Base-by-base conservation (phyloP, 2,888 invertebrate genomes). In the Nemotelus nigrinus region DNA sequence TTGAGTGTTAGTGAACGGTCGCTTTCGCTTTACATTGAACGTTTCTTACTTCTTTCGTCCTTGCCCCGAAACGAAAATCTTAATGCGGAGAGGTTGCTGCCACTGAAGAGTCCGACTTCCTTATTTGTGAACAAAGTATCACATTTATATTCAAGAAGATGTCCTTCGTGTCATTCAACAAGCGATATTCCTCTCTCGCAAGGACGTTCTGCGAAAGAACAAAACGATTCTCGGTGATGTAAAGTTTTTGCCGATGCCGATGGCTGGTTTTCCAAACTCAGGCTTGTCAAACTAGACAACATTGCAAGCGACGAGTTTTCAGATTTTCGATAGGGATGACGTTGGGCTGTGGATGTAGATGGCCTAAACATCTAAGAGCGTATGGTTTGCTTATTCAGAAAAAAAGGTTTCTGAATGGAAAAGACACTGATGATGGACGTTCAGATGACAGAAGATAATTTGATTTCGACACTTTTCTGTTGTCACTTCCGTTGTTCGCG, bases 141-240 rank as follows among this genome's bases (percentile, higher is more conserved):
- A 78, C 79, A 79, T 79, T 79, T 79, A 79, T 79, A 79, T 78
- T 79, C 79, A 79, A 79, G 79, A 72, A 79, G 79, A 76, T 79
- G 77, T 77, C 77, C 77, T 79, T 71, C 76, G 72, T 71, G 60
- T 78, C 78, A 79, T 79, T 79, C 79, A 79, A 79, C 79, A 79
- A 79, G 79, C 77, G 79, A 77, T 79, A 77, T 77, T 78, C 78
- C 77, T 76, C 78, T 72, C 72, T 78, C 58, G 50, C 41, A 68
- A 77, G 77, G 68, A 72, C 71, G 63, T 74, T 6, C 45, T 1
- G 10, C 25, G 25, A 8, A 55, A 57, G 10, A 25, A 55, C 43
- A 7, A 55, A 43, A 39, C 57, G 55, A 55, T 70, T 70, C 70
- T 45, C 7, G 25, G 39, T 39, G 44, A 72, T 72, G 58, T 58